Evolutionary conservation across 2,797 vertebrate species (phyloP).

Genomic region (Steatocranus sp.): DNA sequence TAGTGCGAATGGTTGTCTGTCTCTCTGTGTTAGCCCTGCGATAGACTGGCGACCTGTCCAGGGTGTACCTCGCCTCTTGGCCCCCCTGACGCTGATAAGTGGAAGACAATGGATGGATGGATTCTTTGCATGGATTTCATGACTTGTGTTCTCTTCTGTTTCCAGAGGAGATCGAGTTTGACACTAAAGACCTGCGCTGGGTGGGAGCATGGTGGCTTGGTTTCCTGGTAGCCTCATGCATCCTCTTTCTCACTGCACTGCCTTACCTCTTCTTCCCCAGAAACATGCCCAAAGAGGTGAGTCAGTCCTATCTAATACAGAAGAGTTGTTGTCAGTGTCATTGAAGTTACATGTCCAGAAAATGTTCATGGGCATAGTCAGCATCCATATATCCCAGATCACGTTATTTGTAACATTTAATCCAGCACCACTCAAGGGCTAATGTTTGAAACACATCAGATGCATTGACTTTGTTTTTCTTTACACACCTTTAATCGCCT

Average conservation of each 20-base stretch:
- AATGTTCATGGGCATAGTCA: neutral
- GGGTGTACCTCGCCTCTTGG: neutral
- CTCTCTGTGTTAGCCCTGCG: neutral
- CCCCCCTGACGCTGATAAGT: rapidly evolving
- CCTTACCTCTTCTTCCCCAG: slow-evolving; percentile 93
- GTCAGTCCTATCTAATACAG: neutral
- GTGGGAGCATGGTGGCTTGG: slow-evolving; percentile 97
- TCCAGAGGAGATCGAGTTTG: slow-evolving; percentile 73
- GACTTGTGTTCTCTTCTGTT: neutral
- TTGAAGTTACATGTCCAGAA: neutral
- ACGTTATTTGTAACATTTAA: neutral
- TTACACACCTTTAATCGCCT: neutral
- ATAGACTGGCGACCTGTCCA: neutral
- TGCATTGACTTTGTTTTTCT: neutral
- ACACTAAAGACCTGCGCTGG: slow-evolving; percentile 83
- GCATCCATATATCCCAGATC: neutral
- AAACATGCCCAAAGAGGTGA: slow-evolving; percentile 83
- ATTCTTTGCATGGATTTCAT: neutral
- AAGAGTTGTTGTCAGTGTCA: neutral
- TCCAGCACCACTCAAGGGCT: neutral
- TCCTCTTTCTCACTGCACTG: slow-evolving; percentile 79
- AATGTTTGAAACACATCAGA: neutral
- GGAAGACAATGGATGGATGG: neutral
- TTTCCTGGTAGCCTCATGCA: slow-evolving; percentile 82
- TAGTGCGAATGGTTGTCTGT: rapidly evolving